Base-by-base conservation (phyloP, 2,888 invertebrate genomes). In the Drosophila rubida region DNA sequence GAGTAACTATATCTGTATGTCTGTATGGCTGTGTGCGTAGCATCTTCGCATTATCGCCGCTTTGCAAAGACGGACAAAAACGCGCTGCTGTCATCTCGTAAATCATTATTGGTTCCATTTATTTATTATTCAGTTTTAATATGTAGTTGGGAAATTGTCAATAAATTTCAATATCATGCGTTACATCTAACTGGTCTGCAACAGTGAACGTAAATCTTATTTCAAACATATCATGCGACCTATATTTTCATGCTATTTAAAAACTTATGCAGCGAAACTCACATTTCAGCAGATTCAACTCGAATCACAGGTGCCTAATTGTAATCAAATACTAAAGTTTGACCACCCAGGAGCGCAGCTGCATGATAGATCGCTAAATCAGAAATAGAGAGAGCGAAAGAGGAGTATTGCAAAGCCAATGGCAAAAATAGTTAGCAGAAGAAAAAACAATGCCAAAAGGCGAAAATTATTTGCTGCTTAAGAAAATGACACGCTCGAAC, bases 71-170 rank as follows among this genome's bases (percentile, higher is more conserved):
- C 4, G 14, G 27, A n/a, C 16, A 32, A 32, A 57, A 41, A 41
- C 41, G 37, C 27, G 14, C 35, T 41, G 77, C 65, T 57, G 67
- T 27, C 60, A 62, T 53, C 61, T 45, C 63, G 50, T 83, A 80
- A 70, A 80, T 80, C 75, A 78, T 49, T 32, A 41, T 44, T 57
- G 58, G 27, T n/a, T 45, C 22, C 48, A 53, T 55, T 69, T 70
- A 82, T 83, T 80, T 81, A 82, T 63, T 65, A 30, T 23, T 50
- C 30, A 70, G 55, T 84, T 68, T 68, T 67, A 77, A 11, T 67
- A 77, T 19, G 79, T 81, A 81, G 77, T 73, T 61, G 30, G 74
- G 73, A 82, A 81, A 80, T 70, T 58, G 63, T 62, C 76, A 19
- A 82, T 77, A 71, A 64, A 80, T 79, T 60, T 62, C 2, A 23